Evolutionary conservation across 1,140 invertebrate species (phyloP), one percentile per base, ranked within the genome.

Genomic region (Ylistrum balloti): DNA sequence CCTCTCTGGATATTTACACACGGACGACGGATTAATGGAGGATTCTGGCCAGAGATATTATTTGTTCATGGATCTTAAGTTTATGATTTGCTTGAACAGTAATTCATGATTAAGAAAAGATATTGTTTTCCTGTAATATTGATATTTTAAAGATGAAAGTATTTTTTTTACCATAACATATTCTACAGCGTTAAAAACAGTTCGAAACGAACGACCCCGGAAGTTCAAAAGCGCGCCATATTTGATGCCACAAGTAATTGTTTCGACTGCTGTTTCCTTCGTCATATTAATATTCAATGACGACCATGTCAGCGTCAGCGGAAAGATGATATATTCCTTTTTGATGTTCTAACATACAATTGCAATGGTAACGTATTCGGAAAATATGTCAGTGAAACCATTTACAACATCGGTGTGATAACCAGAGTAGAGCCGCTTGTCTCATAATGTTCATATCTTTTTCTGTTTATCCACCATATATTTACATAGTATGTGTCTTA

Each of bases 141-240:
- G 9, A 45, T 17, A 17, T 1, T 0, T 17, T 45, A 17, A 1
- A 74, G 56, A 74, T 17, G 13, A 74, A 74, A 1, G 28, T 74
- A 74, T 17, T 45, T 45, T 45, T 45, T 45, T 17, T 9, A 45
- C 0, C 17, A 15, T 45, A 15, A 45, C 17, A 13, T 45, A 74
- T 74, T 7, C 9, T 28, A 3, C 22, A 74, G 5, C 0, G 0
- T n/a, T n/a, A n/a, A n/a, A n/a, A n/a, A n/a, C n/a, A n/a, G 5
- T 17, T n/a, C 11, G 56, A 74, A 74, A 74, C 56, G 56, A 74
- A 74, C 56, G 56, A 11, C 11, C 56, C 56, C 56, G 56, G 56
- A 74, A 74, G 56, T 74, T 74, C 0, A n/a, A 74, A 74, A 74
- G 56, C 56, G 56, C 56, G 56, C 56, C 56, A 74, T 74, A 74